Evolutionary conservation across 2,113 vertebrate species (phyloP).

Genomic region (Pelecanus crispus): DNA sequence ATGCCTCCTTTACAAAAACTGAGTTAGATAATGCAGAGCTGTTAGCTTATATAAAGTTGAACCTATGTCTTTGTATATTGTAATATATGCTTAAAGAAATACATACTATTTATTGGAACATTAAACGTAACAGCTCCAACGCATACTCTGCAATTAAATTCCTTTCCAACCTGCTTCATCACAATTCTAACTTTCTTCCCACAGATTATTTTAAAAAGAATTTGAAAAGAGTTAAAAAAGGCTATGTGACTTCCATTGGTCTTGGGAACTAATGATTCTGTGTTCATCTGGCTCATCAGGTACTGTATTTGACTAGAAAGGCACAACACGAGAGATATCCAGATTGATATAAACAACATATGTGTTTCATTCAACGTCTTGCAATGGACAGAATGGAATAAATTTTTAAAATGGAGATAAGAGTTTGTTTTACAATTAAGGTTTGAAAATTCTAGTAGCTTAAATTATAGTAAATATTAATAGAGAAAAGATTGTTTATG

Average conservation of each 20-base stretch:
- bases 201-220: not conserved
- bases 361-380: not conserved
- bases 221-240: not conserved
- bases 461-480: not conserved
- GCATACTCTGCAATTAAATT: not conserved
- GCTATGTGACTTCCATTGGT: not conserved
- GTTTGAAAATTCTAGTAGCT: not conserved
- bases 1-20: not conserved
- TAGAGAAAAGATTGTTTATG: not conserved
- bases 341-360: not conserved
- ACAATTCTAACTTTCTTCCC: not conserved
- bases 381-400: not conserved
- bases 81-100: not conserved
- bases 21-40: not conserved
- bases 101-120: not conserved
- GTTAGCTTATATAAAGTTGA: not conserved
- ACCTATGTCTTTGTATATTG: not conserved
- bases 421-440: not conserved
- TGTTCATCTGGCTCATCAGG: not conserved
- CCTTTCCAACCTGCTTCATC: not conserved
- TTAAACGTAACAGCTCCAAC: not conserved
- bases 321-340: not conserved
- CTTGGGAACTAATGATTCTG: not conserved
- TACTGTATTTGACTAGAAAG: not conserved
- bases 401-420: not conserved